Base-by-base conservation (phyloP, 2,888 invertebrate genomes). In the Ctenicera cuprea region DNA sequence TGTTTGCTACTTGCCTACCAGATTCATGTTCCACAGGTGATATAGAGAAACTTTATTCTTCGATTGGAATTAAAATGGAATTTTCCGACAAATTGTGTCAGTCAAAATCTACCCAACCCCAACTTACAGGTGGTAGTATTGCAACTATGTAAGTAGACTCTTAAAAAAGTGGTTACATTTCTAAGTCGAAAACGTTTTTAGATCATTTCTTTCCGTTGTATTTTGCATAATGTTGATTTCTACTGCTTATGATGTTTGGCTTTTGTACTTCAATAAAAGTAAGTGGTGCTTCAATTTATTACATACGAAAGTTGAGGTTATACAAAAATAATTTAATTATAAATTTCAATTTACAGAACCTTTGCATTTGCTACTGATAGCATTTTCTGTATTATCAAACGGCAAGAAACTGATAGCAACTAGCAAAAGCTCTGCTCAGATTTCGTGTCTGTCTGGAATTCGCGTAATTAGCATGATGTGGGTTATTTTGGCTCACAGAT, bases 381-480 rank as follows among this genome's bases (percentile, higher is more conserved):
- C 61, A 1, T 61, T 61, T 61, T 61, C 61, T 2, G 20, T 61
- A 0, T n/a, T 61, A n/a, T 87, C 86, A 0, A 88, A 88, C 72
- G 87, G 86, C 0, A 80, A 82, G 0, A 82, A 86, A 0, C 81
- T 87, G 57, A 76, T 87, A 4, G 82, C 83, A 0, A 86, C 86
- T 78, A 85, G 82, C 54, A 76, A 81, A 0, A 79, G 82, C 1
- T 79, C 86, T 0, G 85, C 83, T 20, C 52, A 65, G 59, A 73
- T 79, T 26, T 7, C 71, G 8, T 88, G 88, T 72, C 76, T 88
- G 3, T 87, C 87, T 52, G 88, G 88, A 8, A 83, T 88, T 52
- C 81, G 87, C 69, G 83, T 86, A 0, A 81, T 88, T 26, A 87
- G 87, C 18, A 88, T 87, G 86, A 69, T 87, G 71, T 88, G 88